These are phyloP conservation scores for Macropus fuliginosus DNA, from an alignment of 2,797 vertebrate genomes.

Conservation along the genomic window DNA sequence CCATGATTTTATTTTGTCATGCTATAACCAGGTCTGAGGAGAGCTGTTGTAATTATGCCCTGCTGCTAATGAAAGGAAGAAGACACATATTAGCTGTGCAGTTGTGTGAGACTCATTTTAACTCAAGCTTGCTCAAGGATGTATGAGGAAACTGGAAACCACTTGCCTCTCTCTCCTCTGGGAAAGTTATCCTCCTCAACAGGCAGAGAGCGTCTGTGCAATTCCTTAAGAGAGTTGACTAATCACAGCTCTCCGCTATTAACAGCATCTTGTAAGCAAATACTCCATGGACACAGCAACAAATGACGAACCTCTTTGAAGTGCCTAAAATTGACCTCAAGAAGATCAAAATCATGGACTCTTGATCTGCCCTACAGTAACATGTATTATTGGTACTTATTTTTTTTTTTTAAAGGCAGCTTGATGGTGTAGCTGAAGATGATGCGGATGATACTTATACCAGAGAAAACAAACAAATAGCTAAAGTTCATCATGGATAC, in stretches of 20 bases:
- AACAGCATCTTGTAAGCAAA: constrained; percentile 33
- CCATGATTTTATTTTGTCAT: background rate
- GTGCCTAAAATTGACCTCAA: constrained; percentile 46
- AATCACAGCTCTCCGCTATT: constrained; percentile 44
- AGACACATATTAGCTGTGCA: background rate
- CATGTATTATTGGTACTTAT: constrained; percentile 43
- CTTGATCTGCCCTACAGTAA: constrained; percentile 13
- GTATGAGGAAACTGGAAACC: background rate
- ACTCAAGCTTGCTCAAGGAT: constrained; percentile 15
- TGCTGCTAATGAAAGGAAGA: constrained; percentile 15
- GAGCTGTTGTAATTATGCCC: background rate
- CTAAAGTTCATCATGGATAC: background rate
- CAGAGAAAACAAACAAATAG: background rate
- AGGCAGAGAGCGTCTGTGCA: constrained; percentile 17
- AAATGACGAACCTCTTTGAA: constrained; percentile 50
- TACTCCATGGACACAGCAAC: constrained; percentile 37
- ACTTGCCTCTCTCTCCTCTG: constrained; percentile 11
- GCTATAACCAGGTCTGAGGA: background rate
- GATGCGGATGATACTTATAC: background rate
- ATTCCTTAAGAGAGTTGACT: constrained; percentile 49
- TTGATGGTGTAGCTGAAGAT: background rate
- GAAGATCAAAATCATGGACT: constrained; percentile 24
- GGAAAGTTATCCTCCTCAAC: constrained; percentile 42
- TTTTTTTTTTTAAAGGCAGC: constrained; percentile 38
- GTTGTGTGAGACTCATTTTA: constrained; percentile 16